phyloP scores from a whole-genome alignment of 1,140 invertebrate genomes.

The Drosophila aff. region DNA sequence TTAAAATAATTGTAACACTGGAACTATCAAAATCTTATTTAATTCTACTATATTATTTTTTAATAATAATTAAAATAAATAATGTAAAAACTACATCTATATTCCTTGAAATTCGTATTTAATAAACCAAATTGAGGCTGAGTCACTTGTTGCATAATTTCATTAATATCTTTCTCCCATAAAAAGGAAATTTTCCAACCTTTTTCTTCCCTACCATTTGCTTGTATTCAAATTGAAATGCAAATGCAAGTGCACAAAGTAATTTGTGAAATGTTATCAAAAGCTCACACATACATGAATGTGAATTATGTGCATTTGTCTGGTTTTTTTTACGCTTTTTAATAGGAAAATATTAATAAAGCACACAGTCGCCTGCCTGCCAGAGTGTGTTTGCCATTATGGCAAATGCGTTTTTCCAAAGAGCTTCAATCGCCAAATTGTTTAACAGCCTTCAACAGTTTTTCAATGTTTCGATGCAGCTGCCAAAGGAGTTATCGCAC shows the following conservation, averaged over 20 bases:
- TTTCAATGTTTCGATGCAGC: conserved; percentile 63
- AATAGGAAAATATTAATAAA: conserved; percentile 77
- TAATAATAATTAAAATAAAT: no score
- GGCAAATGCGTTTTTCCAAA: conserved; percentile 31
- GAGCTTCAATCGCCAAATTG: conserved; percentile 63
- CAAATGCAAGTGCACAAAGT: conserved; percentile 47
- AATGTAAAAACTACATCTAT: no score
- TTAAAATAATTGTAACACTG: no score
- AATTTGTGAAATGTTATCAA: conserved; percentile 61
- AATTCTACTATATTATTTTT: background rate
- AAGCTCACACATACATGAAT: conserved; percentile 31
- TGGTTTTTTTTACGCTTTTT: conserved; percentile 45
- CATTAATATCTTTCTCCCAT: background rate
- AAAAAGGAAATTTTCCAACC: background rate
- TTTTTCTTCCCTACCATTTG: background rate
- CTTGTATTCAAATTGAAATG: conserved; percentile 55
- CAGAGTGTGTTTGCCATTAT: conserved; percentile 38
- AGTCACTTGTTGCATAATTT: background rate
- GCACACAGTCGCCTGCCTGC: conserved; percentile 19
- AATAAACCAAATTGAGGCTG: background rate
- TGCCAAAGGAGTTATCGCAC: conserved; percentile 13
- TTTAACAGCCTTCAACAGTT: conserved; percentile 73
- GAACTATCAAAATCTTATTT: background rate
- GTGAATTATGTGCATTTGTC: conserved; percentile 21
- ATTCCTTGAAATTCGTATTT: background rate